Evolutionary conservation across 1,140 invertebrate species (phyloP).

Genomic region (Pantala flavescens): DNA sequence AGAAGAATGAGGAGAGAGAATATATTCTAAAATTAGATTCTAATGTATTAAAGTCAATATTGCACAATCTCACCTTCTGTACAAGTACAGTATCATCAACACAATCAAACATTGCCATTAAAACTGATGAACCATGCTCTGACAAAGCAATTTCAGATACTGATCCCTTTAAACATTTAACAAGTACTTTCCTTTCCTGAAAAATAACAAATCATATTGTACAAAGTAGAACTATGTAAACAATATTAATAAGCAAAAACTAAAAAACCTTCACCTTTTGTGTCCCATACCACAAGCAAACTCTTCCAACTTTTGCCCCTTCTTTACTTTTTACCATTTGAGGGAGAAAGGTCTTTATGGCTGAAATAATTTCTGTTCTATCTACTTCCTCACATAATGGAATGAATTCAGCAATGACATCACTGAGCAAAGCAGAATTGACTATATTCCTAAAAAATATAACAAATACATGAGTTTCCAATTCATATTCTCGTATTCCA

Average conservation of each 20-base stretch:
- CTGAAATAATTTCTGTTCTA: slow-evolving; percentile 58
- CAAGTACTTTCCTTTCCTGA: slow-evolving; percentile 44
- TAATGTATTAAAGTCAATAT: too few species aligned
- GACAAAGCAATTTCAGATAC: slow-evolving; percentile 67
- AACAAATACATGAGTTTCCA: background rate
- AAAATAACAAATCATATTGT: slow-evolving; percentile 18
- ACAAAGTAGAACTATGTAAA: background rate
- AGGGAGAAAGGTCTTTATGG: slow-evolving; percentile 55
- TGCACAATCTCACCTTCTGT: slow-evolving; percentile 52
- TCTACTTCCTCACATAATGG: slow-evolving; percentile 53
- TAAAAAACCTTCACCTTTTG: slow-evolving; percentile 45
- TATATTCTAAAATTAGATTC: too few species aligned
- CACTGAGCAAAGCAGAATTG: slow-evolving; percentile 55
- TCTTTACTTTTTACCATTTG: slow-evolving; percentile 74
- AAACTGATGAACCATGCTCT: slow-evolving; percentile 72
- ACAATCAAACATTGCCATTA: slow-evolving; percentile 77
- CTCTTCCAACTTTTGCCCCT: slow-evolving; percentile 64
- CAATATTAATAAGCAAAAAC: background rate
- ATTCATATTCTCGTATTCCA: too few species aligned
- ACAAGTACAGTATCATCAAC: slow-evolving; percentile 87
- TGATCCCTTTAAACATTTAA: slow-evolving; percentile 78
- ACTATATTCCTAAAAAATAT: slow-evolving; percentile 20
- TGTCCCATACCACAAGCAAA: slow-evolving; percentile 79
- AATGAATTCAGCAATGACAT: slow-evolving; percentile 72
- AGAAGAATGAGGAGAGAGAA: too few species aligned